A percentile compares a stretch with the other conserved stretches of the same genome.
Conservation (phyloP, 2,888 invertebrate genomes). For the Mythimna ferrago region DNA sequence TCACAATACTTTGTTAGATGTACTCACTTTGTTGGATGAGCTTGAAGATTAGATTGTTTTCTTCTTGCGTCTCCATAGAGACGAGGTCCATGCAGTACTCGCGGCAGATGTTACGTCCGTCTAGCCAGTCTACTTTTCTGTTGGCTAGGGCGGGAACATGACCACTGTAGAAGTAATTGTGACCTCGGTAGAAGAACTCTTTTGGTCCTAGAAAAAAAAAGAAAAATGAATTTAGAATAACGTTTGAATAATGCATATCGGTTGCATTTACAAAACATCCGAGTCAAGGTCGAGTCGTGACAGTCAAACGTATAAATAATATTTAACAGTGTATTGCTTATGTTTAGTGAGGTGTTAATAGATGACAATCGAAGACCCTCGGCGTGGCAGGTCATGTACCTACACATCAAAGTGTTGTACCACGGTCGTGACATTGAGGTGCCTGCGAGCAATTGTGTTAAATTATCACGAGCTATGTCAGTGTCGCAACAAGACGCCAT, state of each 20-base stretch:
- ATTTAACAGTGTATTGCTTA: slow-evolving; percentile 58
- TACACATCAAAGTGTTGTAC: slow-evolving; percentile 68
- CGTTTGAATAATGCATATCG: slow-evolving; percentile 26
- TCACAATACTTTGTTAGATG: slow-evolving; percentile 33
- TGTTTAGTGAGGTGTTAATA: slow-evolving; percentile 68
- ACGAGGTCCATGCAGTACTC: slow-evolving; percentile 98
- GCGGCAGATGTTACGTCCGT: slow-evolving; percentile 97
- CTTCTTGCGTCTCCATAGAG: slow-evolving; percentile 96
- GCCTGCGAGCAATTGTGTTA: slow-evolving; percentile 74
- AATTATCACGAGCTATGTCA: slow-evolving; percentile 67
- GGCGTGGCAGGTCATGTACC: slow-evolving; percentile 77
- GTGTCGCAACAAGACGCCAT: slow-evolving; percentile 73
- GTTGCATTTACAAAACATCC: slow-evolving; percentile 35
- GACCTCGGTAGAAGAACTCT: slow-evolving; percentile 96
- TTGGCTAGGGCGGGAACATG: slow-evolving; percentile 95
- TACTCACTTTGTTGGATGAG: slow-evolving; percentile 95
- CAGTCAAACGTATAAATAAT: slow-evolving; percentile 62
- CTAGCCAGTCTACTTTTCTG: slow-evolving; percentile 97
- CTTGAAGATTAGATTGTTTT: slow-evolving; percentile 97
- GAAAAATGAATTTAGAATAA: slow-evolving; percentile 7
- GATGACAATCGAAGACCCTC: slow-evolving; percentile 71
- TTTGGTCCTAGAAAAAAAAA: slow-evolving; percentile 93
- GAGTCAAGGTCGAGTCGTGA: slow-evolving; percentile 63
- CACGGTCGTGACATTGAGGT: slow-evolving; percentile 87
- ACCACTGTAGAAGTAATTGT: slow-evolving; percentile 97